phyloP scores from a whole-genome alignment of 2,797 vertebrate genomes.

The Sebastes paucispinis region DNA sequence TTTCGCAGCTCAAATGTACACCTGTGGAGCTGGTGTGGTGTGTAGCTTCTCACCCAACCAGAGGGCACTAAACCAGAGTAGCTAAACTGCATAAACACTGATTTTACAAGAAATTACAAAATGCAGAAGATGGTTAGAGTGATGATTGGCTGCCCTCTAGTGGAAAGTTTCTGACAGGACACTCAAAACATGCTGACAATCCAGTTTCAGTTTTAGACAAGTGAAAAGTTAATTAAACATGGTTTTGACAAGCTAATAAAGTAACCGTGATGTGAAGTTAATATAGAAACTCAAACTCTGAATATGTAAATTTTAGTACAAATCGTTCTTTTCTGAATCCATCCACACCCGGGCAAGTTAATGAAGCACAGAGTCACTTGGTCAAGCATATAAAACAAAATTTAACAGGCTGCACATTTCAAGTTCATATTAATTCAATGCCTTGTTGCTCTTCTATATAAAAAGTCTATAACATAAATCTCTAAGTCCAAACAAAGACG shows the following conservation, averaged over 20 bases:
- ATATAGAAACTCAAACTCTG: neutral
- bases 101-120: neutral
- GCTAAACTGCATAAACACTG: neutral
- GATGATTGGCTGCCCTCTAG: slow-evolving; percentile 59
- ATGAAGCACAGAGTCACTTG: neutral
- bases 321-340: neutral
- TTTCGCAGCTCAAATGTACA: neutral
- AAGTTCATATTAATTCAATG: neutral
- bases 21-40: neutral
- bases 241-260: neutral
- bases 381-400: neutral
- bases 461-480: neutral
- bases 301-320: neutral
- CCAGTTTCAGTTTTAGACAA: neutral
- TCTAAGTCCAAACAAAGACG: neutral
- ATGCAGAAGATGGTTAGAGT: neutral
- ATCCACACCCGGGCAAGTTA: neutral
- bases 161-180: slow-evolving; percentile 18
- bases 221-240: neutral
- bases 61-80: neutral
- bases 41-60: neutral
- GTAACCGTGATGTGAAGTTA: neutral
- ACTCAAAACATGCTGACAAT: neutral
- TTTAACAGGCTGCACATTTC: neutral
- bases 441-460: neutral